These are phyloP conservation scores for Acipenser oxyrinchus DNA, from an alignment of 2,797 vertebrate species.

Conservation along the genomic window DNA sequence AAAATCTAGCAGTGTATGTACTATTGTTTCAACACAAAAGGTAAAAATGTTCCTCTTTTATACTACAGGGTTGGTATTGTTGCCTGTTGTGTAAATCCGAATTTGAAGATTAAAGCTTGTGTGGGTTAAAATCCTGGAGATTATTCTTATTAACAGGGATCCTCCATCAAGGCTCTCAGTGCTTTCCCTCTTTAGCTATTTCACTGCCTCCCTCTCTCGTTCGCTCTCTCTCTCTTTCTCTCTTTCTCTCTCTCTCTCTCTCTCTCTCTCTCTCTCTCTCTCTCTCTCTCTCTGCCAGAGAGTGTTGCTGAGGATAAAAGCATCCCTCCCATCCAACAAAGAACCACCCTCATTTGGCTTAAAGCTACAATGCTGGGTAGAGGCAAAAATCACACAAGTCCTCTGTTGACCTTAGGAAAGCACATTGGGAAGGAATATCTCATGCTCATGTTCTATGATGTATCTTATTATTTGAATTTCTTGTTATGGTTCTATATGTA, in stretches of 20 bases:
- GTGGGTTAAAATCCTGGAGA: background rate
- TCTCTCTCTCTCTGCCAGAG: constrained; percentile 17
- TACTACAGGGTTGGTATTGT: background rate
- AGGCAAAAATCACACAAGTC: background rate
- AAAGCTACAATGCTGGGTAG: background rate
- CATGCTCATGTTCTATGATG: too few relatives aligned
- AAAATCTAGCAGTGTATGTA: constrained; percentile 32
- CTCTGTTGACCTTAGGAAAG: background rate
- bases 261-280: too few relatives aligned
- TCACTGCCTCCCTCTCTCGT: constrained; percentile 18
- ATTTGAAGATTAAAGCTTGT: background rate
- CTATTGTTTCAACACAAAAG: constrained; percentile 13
- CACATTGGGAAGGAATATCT: too few relatives aligned
- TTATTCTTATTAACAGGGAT: constrained; percentile 8
- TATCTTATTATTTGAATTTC: too few relatives aligned
- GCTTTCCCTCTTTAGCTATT: constrained; percentile 17
- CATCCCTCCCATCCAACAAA: constrained; percentile 14
- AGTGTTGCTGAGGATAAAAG: constrained; percentile 21
- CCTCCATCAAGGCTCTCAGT: constrained; percentile 14
- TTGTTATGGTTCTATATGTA: too few relatives aligned
- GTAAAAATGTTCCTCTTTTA: background rate
- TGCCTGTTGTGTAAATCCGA: constrained; percentile 2
- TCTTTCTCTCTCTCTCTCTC: background rate
- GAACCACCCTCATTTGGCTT: constrained; percentile 8
- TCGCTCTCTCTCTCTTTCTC: constrained; percentile 17